These are phyloP conservation scores for Megalurothrips usitatus DNA, from an alignment of 2,888 invertebrate species.

Conservation along the genomic window DNA sequence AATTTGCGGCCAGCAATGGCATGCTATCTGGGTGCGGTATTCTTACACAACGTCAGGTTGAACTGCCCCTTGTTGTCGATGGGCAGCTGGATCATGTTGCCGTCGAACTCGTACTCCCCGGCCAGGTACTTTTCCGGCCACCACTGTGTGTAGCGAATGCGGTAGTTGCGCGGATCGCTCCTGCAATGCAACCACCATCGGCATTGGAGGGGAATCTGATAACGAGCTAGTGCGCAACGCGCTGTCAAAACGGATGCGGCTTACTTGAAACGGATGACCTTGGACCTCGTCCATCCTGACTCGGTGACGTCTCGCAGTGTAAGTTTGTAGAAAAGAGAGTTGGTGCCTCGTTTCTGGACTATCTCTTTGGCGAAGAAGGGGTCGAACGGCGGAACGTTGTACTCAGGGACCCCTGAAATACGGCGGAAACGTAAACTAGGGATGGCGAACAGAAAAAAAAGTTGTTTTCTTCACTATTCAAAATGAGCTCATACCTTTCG, in stretches of 20 bases:
- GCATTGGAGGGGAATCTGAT: not conserved
- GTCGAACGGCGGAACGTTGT: slow-evolving; percentile 42
- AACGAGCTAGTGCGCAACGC: not conserved
- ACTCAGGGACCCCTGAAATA: slow-evolving; percentile 42
- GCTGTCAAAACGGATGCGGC: not conserved
- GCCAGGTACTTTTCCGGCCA: slow-evolving; percentile 74
- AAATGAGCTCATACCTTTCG: slow-evolving; percentile 37
- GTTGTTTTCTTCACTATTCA: not conserved
- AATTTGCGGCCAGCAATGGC: too few relatives aligned
- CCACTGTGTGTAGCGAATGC: slow-evolving; percentile 71
- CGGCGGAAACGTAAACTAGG: too few relatives aligned
- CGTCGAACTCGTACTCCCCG: slow-evolving; percentile 63
- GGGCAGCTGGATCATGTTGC: slow-evolving; percentile 50
- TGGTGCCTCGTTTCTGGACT: slow-evolving; percentile 39
- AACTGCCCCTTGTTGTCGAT: slow-evolving; percentile 61
- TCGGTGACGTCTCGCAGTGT: slow-evolving; percentile 42
- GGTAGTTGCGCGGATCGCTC: slow-evolving; percentile 59
- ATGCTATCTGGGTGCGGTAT: not conserved
- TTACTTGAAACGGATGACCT: slow-evolving; percentile 43
- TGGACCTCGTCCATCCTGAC: slow-evolving; percentile 42
- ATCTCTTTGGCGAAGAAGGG: slow-evolving; percentile 43
- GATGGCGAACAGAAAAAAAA: too few relatives aligned
- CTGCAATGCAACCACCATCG: slow-evolving; percentile 45
- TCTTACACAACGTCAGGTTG: slow-evolving; percentile 65
- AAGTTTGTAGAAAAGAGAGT: slow-evolving; percentile 40